Base-by-base conservation (phyloP, 2,888 invertebrate genomes). In the Drosophila subquinaria region DNA sequence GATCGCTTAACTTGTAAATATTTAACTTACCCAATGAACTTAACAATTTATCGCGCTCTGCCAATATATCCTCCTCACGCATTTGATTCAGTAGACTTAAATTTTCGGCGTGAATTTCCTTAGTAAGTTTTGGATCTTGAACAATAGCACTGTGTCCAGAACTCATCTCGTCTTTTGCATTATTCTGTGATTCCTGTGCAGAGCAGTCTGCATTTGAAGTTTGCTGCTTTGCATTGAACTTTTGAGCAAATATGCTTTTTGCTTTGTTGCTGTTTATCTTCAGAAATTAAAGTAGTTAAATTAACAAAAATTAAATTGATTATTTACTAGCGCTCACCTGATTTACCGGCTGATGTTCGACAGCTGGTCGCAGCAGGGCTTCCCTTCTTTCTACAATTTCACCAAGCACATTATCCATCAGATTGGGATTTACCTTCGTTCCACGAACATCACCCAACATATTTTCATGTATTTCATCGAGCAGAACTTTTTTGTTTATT, bases 61-160 rank as follows among this genome's bases (percentile, higher is more conserved):
- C 94, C 15, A 96, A 82, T 80, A 98, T 97, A 83, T 98, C 96
- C 59, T 95, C 94, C 76, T 95, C 93, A 1, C 95, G 94, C 96
- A 98, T 96, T 88, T 94, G 92, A 43, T 93, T 93, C 11, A 98
- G 90, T 64, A 94, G 93, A 78, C 94, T 93, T 0, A 96, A 50
- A 92, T 98, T 98, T 92, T 97, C 96, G 74, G 93, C 92, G 86
- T 98, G 97, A 67, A 98, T 96, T 81, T 94, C 93, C 45, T 90
- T 88, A 0, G 94, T 94, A 59, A 94, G 94, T 51, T 93, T 78
- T 1, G 93, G 93, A 33, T 94, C 93, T 40, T 94, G 73, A 11
- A 86, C 93, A 51, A 92, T 75, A n/a, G 75, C 56, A 62, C 90
- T 90, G 13, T 65, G 56, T 0, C 77, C 85, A 42, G 78, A 74